Percentiles rank a stretch among this genome's conserved stretches.
Conservation (phyloP, 2,888 invertebrate genomes). For the Baronia brevicornis region DNA sequence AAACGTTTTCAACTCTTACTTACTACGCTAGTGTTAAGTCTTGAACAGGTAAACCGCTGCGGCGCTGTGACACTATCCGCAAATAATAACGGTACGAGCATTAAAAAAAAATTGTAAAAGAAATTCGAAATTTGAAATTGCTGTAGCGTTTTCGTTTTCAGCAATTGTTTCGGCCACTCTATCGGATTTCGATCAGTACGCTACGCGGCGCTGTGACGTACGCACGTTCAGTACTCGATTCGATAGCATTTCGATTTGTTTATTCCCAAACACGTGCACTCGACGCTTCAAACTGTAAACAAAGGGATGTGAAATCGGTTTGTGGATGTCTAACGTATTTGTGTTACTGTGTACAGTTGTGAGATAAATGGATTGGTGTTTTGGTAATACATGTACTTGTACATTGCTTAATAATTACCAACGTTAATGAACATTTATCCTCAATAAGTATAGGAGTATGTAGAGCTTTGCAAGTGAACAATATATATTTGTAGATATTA, state of each 20-base stretch:
- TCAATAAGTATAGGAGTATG: constrained; percentile 1
- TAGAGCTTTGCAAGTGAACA: neutral
- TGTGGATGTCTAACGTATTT: neutral
- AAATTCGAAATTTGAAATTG: constrained; percentile 20
- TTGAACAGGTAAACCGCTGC: no score
- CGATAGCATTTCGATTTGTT: constrained; percentile 11
- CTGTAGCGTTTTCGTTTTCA: constrained; percentile 25
- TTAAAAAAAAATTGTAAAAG: no score
- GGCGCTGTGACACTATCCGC: no score
- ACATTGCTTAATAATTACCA: neutral
- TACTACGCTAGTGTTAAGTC: no score
- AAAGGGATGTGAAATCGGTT: no score
- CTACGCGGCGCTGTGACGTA: constrained; percentile 39
- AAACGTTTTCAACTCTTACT: no score
- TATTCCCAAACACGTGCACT: constrained; percentile 13
- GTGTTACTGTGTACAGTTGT: constrained; percentile 3
- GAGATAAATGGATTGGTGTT: neutral
- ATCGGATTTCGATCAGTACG: constrained; percentile 57
- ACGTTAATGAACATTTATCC: neutral
- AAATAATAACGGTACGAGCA: no score
- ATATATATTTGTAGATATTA: constrained; percentile 2
- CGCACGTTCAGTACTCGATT: constrained; percentile 35
- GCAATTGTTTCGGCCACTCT: constrained; percentile 25
- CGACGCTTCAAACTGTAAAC: constrained; percentile 9
- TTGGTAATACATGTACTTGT: neutral